Percentiles rank a stretch among this genome's conserved stretches.
Conservation (phyloP, 2,113 vertebrate genomes). For the Acanthisitta chloris region DNA sequence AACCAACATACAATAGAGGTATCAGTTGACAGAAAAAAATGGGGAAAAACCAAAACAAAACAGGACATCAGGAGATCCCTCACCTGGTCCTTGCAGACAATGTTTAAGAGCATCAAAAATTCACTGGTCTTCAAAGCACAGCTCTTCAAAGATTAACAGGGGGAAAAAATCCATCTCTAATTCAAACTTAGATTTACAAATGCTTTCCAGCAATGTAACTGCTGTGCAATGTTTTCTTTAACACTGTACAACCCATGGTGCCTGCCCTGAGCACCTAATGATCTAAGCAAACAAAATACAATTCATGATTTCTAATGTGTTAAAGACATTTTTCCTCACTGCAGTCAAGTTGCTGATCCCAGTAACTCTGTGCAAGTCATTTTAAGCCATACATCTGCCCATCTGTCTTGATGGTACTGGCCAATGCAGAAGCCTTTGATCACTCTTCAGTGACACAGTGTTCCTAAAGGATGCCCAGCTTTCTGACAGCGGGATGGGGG, state of each 20-base stretch:
- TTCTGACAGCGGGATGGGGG: neutral
- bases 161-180: neutral
- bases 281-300: neutral
- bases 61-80: neutral
- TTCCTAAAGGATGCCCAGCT: neutral
- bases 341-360: neutral
- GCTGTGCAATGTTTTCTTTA: neutral
- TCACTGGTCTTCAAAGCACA: neutral
- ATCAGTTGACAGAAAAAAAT: neutral
- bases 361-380: neutral
- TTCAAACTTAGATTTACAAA: neutral
- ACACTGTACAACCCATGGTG: fast-evolving
- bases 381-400: neutral
- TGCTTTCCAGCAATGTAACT: neutral
- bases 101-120: neutral
- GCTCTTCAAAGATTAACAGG: neutral
- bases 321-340: neutral
- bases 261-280: neutral
- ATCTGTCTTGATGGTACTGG: neutral
- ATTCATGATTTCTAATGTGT: neutral
- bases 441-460: neutral
- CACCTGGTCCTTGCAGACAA: neutral
- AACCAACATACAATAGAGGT: neutral
- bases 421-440: neutral
- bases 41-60: neutral